Base-by-base conservation (phyloP, 2,888 invertebrate species). In the Caenorhabditis sp. region DNA sequence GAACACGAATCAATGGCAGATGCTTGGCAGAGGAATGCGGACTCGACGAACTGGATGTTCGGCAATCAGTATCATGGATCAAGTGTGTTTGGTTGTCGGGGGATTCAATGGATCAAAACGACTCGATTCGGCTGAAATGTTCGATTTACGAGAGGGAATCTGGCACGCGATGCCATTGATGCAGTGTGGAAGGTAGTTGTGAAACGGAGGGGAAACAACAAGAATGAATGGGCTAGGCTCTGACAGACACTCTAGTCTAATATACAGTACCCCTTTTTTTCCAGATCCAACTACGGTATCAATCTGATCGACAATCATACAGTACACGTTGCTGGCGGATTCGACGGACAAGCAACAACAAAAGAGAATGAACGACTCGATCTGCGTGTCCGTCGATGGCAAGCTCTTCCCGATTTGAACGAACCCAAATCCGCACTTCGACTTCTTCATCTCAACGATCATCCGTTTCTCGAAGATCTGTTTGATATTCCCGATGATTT, bases 281-380 rank as follows among this genome's bases (percentile, higher is more conserved):
- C 3, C 37, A 63, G 75, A 57, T 75, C 75, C 10, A 75, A 75
- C 50, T 75, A 66, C 55, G 69, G 67, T 6, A 64, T 62, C 10
- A 65, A 58, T 31, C 31, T 53, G 8, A 58, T 64, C 43, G 65
- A 60, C 43, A 59, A 53, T 49, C 57, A 62, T 43, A 55, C 43
- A 36, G 51, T 77, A 17, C 76, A 77, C 51, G 77, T 69, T 21
- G 77, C 72, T 14, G 79, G 77, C n/a, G 79, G 79, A 31, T 79
- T 77, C 49, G 77, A 79, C 51, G 79, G 79, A 19, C 62, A 67
- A 19, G 27, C 69, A 36, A 75, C 75, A 31, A 75, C 66, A 1
- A 66, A 62, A 36, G 69, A 75, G 17, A 57, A 61, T 26, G 75
- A 75, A 19, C 63, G 75, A 27, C 36, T 75, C 6, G 75, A 75